Evolutionary conservation across 30 jellyfish, hydroid and myxozoan species (phyloP), one percentile per base, ranked within the genome.

Genomic region (Pelagia noctiluca): DNA sequence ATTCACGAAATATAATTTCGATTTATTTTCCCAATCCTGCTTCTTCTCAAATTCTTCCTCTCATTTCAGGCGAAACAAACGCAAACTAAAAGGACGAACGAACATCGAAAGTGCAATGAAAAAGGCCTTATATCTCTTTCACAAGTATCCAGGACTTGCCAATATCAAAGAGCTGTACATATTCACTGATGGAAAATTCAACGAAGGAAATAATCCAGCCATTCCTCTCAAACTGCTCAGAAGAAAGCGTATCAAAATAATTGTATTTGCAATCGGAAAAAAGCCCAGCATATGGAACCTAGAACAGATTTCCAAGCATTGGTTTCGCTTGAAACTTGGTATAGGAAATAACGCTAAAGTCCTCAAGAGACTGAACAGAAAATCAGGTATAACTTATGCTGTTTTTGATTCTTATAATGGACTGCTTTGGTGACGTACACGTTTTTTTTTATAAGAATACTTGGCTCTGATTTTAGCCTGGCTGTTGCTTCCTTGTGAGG

Each of bases 151-250:
- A 30, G 85, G 85, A 48, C 35, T 73, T 12, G 85, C 85, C 2
- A 47, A 73, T 16, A 33, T 47, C 4, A 46, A 48, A 73, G 85
- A 73, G 13, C 3, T 73, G 0, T 73, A 46, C 48, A n/a, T 73
- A 21, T n/a, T 73, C 28, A 47, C 85, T 38, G 85, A 73, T 48
- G 85, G 85, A 21, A 73, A 49, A 48, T 73, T 38, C 54, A 73
- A 73, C 54, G 72, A 47, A 1, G 85, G 85, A 28, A 29, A 11
- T 2, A 38, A 49, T 29, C 73, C 72, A 22, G 35, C 22, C 1
- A 46, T 47, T 12, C 13, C 34, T 48, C 30, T 73, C 23, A 47
- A 26, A 16, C 48, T 19, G 2, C 26, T 73, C 32, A n/a, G 3
- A 25, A 3, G 30, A 1, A 30, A 2, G 2, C 74, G 85, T 12